Conservation (phyloP, 2,888 invertebrate genomes). For the Phalera bucephala region DNA sequence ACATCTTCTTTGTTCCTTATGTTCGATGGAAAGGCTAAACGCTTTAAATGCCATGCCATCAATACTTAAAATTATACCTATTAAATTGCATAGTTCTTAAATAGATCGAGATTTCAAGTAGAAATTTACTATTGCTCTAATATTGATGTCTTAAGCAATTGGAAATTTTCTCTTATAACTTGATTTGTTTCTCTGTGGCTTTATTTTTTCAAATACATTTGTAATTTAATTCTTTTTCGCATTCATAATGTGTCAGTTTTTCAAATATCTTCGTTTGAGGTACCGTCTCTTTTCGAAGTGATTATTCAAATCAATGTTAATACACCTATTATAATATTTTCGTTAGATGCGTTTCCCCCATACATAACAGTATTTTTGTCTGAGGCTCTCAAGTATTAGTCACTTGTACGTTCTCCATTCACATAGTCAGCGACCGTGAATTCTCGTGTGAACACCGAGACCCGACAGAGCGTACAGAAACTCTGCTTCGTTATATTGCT, state of each 20-base stretch:
- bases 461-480: constrained; percentile 56
- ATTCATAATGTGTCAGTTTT: no score
- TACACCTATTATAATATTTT: background rate
- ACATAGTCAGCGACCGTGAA: constrained; percentile 79
- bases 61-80: background rate
- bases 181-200: no score
- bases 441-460: constrained; percentile 74
- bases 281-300: no score
- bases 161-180: no score
- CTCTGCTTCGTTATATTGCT: constrained; percentile 50
- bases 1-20: constrained; percentile 14
- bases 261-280: no score
- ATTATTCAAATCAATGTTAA: no score
- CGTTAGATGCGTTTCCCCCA: background rate
- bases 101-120: background rate
- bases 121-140: no score
- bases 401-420: constrained; percentile 64
- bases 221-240: no score
- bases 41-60: background rate
- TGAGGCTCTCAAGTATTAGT: constrained; percentile 56
- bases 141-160: no score
- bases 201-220: no score
- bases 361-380: constrained; percentile 54
- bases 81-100: background rate
- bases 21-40: background rate